A percentile compares a stretch with the other conserved stretches of the same genome.
phyloP scores from a whole-genome alignment of 1,140 invertebrate genomes.

The Lepidotrigona ventralis region DNA sequence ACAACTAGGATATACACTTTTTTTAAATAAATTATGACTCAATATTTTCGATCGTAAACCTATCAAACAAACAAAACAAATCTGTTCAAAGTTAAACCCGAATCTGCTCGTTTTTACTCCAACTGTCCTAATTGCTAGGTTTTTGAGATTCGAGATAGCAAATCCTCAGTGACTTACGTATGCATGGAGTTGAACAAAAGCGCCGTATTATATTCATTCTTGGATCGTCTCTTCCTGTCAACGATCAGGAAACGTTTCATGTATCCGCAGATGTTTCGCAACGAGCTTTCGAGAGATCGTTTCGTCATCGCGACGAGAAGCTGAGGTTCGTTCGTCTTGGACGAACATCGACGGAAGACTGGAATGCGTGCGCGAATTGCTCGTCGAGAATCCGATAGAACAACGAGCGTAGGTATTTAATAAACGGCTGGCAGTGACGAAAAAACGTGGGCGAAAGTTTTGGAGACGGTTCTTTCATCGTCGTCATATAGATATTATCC shows the following conservation, averaged over 20 bases:
- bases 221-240: background rate
- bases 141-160: background rate
- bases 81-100: no score
- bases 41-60: no score
- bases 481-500: background rate
- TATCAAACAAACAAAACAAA: no score
- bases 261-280: no score
- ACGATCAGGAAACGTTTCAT: background rate
- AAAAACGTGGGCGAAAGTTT: constrained; percentile 31
- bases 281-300: background rate
- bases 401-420: constrained; percentile 40
- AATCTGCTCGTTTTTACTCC: no score
- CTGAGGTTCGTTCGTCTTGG: background rate
- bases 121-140: background rate
- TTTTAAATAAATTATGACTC: no score
- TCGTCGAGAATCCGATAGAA: background rate
- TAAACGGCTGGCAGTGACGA: constrained; percentile 1
- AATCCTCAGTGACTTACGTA: constrained; percentile 4
- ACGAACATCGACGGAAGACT: constrained; percentile 7
- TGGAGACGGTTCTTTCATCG: constrained; percentile 10
- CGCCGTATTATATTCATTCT: constrained; percentile 28
- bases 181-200: constrained; percentile 3
- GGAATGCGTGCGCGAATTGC: background rate
- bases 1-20: no score
- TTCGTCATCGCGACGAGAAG: background rate